These are phyloP conservation scores for Apteryx owenii DNA, from an alignment of 2,113 vertebrate genomes.

Conservation along the genomic window DNA sequence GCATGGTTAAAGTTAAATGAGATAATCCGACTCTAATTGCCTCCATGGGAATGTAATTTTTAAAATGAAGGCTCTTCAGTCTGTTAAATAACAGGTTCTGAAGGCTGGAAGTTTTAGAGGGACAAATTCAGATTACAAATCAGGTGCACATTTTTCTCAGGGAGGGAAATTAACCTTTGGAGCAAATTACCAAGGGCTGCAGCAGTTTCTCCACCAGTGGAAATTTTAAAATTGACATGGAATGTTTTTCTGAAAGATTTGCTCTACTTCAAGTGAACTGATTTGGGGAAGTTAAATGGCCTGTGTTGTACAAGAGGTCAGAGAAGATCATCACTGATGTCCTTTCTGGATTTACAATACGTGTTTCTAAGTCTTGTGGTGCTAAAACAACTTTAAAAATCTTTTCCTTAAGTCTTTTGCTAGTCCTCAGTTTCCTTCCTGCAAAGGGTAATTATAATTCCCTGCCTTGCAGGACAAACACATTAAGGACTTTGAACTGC, in stretches of 20 bases:
- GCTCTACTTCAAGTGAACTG: background rate
- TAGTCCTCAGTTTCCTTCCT: background rate
- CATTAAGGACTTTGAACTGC: background rate
- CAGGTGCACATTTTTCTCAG: conserved; percentile 27
- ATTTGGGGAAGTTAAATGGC: conserved; percentile 1
- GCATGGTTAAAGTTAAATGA: background rate
- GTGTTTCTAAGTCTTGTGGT: accelerated
- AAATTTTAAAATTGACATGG: conserved; percentile 52
- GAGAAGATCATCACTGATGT: background rate
- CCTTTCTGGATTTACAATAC: background rate
- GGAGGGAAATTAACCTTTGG: conserved; percentile 24
- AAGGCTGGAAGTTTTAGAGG: conserved; percentile 21
- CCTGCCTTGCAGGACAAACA: background rate
- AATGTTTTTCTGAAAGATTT: conserved; percentile 39
- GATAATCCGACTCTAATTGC: conserved; percentile 62
- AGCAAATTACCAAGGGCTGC: conserved; percentile 42
- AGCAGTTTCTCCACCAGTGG: conserved; percentile 25
- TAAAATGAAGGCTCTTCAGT: conserved; percentile 32
- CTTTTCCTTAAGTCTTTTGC: background rate
- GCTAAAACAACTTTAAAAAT: background rate
- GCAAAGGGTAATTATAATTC: background rate
- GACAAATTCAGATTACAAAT: conserved; percentile 49
- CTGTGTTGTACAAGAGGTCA: background rate
- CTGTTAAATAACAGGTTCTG: conserved; percentile 23
- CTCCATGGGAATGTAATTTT: conserved; percentile 53